A percentile compares a stretch with the other conserved stretches of the same genome.
Evolutionary conservation across 2,888 invertebrate genomes (phyloP).

Genomic region (Standfussiana lucernea): DNA sequence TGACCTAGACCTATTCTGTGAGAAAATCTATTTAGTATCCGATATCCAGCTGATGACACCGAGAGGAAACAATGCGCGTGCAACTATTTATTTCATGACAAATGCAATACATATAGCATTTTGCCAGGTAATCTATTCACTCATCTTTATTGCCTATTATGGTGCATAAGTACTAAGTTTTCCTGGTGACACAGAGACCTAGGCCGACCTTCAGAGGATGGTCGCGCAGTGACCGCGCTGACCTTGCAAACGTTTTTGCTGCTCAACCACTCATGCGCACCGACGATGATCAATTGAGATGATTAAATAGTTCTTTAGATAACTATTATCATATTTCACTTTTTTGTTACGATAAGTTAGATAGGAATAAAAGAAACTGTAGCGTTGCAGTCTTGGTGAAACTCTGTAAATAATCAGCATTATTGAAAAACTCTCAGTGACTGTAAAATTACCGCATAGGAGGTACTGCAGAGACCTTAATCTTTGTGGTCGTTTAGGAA

Average conservation of each 20-base stretch:
- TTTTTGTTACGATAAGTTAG: conserved; percentile 21
- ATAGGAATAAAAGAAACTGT: not conserved
- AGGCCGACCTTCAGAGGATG: conserved; percentile 66
- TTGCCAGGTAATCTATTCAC: not conserved
- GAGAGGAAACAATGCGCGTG: not conserved
- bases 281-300: conserved; percentile 55
- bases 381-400: not conserved
- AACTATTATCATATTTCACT: conserved; percentile 21
- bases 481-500: not conserved
- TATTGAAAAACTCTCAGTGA: not conserved
- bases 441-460: not conserved
- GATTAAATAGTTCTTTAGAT: conserved; percentile 24
- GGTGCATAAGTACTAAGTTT: conserved; percentile 40
- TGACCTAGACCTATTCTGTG: not conserved
- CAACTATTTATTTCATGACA: not conserved
- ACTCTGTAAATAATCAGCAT: not conserved
- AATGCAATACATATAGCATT: not conserved
- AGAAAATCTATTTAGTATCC: not conserved
- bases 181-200: conserved; percentile 58
- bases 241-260: conserved; percentile 80
- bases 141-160: conserved; percentile 23
- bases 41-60: not conserved
- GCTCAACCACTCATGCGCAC: conserved; percentile 73
- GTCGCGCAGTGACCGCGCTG: conserved; percentile 69
- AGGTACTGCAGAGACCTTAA: not conserved